Evolutionary conservation across 1,140 invertebrate species (phyloP), one percentile per base, ranked within the genome.

Genomic region (Harpegnathos saltator): DNA sequence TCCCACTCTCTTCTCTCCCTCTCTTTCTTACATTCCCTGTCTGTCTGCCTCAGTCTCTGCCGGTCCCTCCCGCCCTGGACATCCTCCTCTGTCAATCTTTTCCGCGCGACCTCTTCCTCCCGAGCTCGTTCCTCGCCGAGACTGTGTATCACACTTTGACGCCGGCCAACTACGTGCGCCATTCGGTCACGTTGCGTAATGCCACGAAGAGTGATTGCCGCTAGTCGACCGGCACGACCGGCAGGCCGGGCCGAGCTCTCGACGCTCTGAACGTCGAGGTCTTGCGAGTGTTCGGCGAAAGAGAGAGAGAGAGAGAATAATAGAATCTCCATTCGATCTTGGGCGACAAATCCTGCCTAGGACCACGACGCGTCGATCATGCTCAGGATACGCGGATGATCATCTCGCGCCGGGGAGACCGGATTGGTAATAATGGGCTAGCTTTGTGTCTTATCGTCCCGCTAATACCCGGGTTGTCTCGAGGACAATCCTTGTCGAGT

Each of bases 141-240:
- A 19, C 50, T 69, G 15, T 29, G 52, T 56, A 71, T 77, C 74
- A 54, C 44, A 72, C 66, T 82, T 72, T 84, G 65, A 65, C 81
- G 58, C 38, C 77, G 63, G 74, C 63, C 65, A 84, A 71, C 54
- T 54, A 56, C 65, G 80, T 11, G 38, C 65, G 24, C 44, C 72
- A 50, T 66, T 83, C 72, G 38, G 12, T 62, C 59, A 66, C 52
- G 24, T 78, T 83, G 72, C 81, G 73, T 68, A 83, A 83, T 66
- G 24, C 24, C 62, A 58, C 38, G 50, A 24, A 58, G 59, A 83
- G 38, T 44, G 59, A 78, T 1, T n/a, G 33, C 44, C n/a, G 17
- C 50, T 50, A 22, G 11, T 33, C 58, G 68, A 72, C 29, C 44
- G 62, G 33, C 58, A 58, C 24, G 59, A 66, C 5, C 72, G 19